Percentiles rank a stretch among this genome's conserved stretches.
Evolutionary conservation across 2,888 invertebrate species (phyloP).

Genomic region (Therioaphis trifolii): DNA sequence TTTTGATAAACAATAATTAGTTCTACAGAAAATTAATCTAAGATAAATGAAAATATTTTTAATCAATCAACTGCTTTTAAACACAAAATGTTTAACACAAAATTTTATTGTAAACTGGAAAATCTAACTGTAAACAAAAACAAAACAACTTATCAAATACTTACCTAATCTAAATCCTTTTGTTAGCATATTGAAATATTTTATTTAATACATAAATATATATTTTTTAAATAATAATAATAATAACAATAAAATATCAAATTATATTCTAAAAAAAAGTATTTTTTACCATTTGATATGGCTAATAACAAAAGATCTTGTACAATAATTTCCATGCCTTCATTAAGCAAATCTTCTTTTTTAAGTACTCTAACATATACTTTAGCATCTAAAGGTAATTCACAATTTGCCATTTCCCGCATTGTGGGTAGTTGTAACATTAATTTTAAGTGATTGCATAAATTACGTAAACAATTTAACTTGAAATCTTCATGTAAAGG

Average conservation of each 20-base stretch:
- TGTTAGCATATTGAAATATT: conserved; percentile 21
- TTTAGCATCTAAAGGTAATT: conserved; percentile 55
- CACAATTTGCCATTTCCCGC: conserved; percentile 59
- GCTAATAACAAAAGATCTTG: conserved; percentile 49
- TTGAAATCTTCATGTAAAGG: conserved; percentile 38
- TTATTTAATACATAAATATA: conserved; percentile 6
- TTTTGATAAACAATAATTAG: too few species aligned
- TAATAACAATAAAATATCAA: background rate
- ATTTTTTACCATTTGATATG: conserved; percentile 52
- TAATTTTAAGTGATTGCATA: conserved; percentile 55
- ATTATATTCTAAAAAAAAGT: background rate
- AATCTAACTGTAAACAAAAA: background rate
- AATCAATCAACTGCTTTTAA: background rate
- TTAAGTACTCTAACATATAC: conserved; percentile 53
- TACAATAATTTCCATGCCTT: conserved; percentile 53
- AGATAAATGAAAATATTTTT: background rate
- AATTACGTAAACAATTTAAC: conserved; percentile 33
- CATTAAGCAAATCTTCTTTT: conserved; percentile 55
- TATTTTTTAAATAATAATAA: background rate
- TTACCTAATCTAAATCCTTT: conserved; percentile 45
- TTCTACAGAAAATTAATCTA: too few species aligned
- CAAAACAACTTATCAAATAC: conserved; percentile 21
- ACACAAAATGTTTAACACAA: background rate
- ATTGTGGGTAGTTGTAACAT: conserved; percentile 57
- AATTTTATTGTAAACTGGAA: background rate